Evolutionary conservation across 2,888 invertebrate species (phyloP).

Genomic region (Bellardia bayeri): DNA sequence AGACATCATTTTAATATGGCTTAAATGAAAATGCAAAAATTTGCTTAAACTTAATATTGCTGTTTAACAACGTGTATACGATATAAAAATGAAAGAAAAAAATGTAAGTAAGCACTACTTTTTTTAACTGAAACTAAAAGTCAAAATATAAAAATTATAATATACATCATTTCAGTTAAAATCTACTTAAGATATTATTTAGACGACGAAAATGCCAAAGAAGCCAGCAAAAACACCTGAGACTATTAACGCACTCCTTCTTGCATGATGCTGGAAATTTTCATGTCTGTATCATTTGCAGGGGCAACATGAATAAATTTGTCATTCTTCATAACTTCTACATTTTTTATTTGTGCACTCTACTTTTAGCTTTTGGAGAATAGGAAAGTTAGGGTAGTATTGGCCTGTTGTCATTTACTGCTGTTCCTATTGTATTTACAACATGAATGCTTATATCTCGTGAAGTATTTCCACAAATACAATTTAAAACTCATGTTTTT

Average conservation of each 20-base stretch:
- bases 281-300: slow-evolving; percentile 11
- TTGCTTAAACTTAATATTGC: neutral
- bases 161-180: slow-evolving; percentile 30
- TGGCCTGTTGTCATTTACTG: too few species aligned
- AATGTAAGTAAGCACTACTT: neutral
- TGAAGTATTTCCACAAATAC: too few species aligned
- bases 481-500: too few species aligned
- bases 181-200: slow-evolving; percentile 22
- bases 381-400: too few species aligned
- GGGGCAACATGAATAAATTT: slow-evolving; percentile 6
- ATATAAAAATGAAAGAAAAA: neutral
- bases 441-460: too few species aligned
- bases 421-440: too few species aligned
- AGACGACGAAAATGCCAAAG: slow-evolving; percentile 14
- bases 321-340: neutral
- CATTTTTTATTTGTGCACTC: neutral
- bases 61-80: neutral
- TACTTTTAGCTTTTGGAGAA: neutral
- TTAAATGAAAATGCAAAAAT: neutral
- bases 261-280: neutral
- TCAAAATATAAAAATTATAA: slow-evolving; percentile 25
- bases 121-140: slow-evolving; percentile 10
- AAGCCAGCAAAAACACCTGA: slow-evolving; percentile 29
- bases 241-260: slow-evolving; percentile 10
- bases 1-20: neutral